These are phyloP conservation scores for Phaonia tiefii DNA, from an alignment of 2,888 invertebrate genomes.

Conservation along the genomic window DNA sequence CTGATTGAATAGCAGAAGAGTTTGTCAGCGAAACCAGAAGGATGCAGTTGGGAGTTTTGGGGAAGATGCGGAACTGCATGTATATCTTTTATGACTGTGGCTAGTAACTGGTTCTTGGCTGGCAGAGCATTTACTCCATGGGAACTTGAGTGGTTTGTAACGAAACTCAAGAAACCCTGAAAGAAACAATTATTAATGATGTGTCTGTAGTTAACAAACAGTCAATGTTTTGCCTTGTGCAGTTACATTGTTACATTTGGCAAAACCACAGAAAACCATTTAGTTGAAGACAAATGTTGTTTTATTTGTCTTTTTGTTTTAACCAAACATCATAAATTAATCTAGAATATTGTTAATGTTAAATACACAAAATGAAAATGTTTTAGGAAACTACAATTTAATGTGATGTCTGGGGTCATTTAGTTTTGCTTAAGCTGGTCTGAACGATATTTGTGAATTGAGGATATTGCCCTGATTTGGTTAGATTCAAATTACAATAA, in stretches of 20 bases:
- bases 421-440: no score
- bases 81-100: neutral
- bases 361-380: neutral
- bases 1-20: neutral
- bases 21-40: neutral
- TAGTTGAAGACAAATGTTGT: conserved; percentile 51
- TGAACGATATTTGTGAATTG: no score
- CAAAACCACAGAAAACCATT: conserved; percentile 63
- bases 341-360: conserved; percentile 51
- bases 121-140: neutral
- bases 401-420: no score
- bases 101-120: no score
- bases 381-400: conserved; percentile 5
- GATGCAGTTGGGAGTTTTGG: neutral
- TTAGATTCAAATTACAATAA: no score
- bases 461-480: no score
- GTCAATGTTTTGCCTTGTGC: conserved; percentile 26
- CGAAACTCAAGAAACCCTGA: neutral
- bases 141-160: neutral
- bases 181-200: conserved; percentile 57
- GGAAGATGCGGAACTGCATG: neutral
- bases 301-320: conserved; percentile 18
- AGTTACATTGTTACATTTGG: conserved; percentile 53
- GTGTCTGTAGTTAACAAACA: conserved; percentile 52
- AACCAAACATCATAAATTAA: conserved; percentile 52